Evolutionary conservation across 2,797 vertebrate species (phyloP), one percentile per base, ranked within the genome.

Genomic region (Helarctos malayanus): DNA sequence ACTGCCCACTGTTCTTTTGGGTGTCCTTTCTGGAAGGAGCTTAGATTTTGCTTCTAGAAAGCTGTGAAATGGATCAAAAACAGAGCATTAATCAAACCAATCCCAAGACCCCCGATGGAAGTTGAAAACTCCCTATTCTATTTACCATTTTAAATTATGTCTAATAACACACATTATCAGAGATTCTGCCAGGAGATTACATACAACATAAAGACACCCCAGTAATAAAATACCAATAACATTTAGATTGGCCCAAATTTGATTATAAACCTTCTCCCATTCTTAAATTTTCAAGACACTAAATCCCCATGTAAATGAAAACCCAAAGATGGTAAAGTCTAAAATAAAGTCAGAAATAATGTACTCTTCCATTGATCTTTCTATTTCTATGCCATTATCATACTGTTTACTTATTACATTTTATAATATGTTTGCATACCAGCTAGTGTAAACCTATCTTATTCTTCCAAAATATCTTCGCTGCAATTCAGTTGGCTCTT

Each of bases 231-330:
- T 68, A 75, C 4, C 19, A 93, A 19, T 19, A 86, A 45, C 8
- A 84, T 57, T 76, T 49, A 61, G 45, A 68, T 82, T 82, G 49
- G 19, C 16, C 69, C 41, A 49, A 79, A 93, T 96, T 83, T 94
- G n/a, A 94, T 38, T 79, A 5, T 79, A 83, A 92, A 41, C 54
- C 32, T 49, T 76, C 57, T 93, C 25, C 19, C 38, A 27, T 91
- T 80, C 94, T 81, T 78, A 90, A 65, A 84, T 91, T 94, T 94
- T 18, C 52, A 41, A 94, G 49, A 19, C 29, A n/a, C 90, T 71
- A 56, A 79, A 80, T 90, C 49, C 8, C 11, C 25, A 63, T 90
- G 65, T n/a, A 80, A 83, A 92, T 80, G 57, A 88, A 91, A 93
- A 84, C 61, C n/a, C 32, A 75, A 92, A 78, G 29, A 85, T 63